Evolutionary conservation across 2,797 vertebrate species (phyloP).

Genomic region (Catharus ustulatus): DNA sequence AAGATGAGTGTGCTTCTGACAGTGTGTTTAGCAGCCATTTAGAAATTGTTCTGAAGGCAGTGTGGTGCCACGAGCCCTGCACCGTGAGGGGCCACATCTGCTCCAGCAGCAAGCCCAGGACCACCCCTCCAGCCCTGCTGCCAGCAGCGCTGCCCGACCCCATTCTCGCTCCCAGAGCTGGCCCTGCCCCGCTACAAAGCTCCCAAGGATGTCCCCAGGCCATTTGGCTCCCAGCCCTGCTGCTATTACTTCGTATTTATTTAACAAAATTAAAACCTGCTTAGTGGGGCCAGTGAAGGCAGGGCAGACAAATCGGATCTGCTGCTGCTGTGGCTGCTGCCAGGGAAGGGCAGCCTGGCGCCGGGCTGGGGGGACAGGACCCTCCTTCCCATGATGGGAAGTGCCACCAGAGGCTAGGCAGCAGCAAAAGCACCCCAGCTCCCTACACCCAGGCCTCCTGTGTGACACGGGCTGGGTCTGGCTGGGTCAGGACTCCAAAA

Average conservation of each 20-base stretch:
- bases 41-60: constrained; percentile 50
- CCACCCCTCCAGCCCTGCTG: not conserved
- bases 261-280: constrained; percentile 61
- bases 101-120: not conserved
- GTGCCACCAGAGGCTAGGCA: not conserved
- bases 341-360: not conserved
- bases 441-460: not conserved
- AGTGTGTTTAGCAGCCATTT: constrained; percentile 64
- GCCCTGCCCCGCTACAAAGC: not conserved
- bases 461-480: not conserved
- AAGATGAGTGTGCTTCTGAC: constrained; percentile 48
- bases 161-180: not conserved
- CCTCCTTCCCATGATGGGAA: accelerated
- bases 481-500: not conserved
- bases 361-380: not conserved
- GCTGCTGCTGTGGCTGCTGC: not conserved
- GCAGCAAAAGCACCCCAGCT: not conserved
- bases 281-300: constrained; percentile 5
- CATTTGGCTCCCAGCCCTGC: not conserved
- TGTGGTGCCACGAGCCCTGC: not conserved
- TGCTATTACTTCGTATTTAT: constrained; percentile 50
- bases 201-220: not conserved
- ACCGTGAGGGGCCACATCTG: not conserved
- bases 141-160: not conserved
- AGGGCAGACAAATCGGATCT: constrained; percentile 41